A percentile compares a stretch with the other conserved stretches of the same genome.
Evolutionary conservation across 2,797 vertebrate species (phyloP).

Genomic region (Paratrypauchen microcephalus): DNA sequence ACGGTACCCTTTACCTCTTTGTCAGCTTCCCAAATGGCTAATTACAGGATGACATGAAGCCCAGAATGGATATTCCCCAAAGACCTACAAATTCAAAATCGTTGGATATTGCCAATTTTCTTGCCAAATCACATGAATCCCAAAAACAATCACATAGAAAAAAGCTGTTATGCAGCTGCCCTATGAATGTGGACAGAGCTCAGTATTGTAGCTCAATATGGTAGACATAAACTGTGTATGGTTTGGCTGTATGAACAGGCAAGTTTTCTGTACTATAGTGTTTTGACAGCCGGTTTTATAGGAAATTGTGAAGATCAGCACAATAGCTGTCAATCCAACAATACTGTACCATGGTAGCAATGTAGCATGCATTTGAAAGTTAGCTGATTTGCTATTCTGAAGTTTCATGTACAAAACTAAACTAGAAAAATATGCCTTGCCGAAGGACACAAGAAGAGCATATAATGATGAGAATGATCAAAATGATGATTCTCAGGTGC

Average conservation of each 20-base stretch:
- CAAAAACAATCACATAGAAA: not conserved
- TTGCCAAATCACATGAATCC: constrained; percentile 1
- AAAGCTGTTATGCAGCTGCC: not conserved
- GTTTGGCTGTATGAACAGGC: not conserved
- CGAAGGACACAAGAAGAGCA: no score
- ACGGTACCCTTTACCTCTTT: not conserved
- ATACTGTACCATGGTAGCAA: no score
- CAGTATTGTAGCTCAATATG: not conserved
- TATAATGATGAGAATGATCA: no score
- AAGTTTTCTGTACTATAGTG: not conserved
- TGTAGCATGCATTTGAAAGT: no score
- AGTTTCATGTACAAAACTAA: no score
- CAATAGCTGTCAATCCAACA: not conserved
- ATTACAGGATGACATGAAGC: constrained; percentile 6
- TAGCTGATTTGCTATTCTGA: no score
- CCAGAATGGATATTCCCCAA: constrained; percentile 8
- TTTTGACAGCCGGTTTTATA: not conserved
- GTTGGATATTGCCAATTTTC: constrained; percentile 1
- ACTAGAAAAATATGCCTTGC: no score
- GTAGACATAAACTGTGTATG: not conserved
- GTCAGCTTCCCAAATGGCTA: not conserved
- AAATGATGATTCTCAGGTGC: no score
- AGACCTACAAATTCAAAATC: not conserved
- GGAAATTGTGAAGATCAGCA: not conserved
- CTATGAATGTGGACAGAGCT: not conserved